phyloP scores from a whole-genome alignment of 2,888 invertebrate species.

The Drosophila buzzatii region DNA sequence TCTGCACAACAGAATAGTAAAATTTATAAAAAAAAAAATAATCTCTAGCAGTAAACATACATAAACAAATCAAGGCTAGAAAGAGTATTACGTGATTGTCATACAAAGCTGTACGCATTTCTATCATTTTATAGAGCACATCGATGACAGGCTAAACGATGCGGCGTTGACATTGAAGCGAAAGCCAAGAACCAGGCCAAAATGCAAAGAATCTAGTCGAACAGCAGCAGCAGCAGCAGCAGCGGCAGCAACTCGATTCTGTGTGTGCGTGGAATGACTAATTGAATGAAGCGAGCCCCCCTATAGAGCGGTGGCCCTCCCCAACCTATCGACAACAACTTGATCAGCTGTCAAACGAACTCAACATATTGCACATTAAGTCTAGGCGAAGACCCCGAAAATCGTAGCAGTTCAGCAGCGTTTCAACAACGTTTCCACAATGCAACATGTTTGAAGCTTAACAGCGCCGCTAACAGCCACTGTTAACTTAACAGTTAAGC shows the following conservation, averaged over 20 bases:
- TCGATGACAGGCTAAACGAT: constrained; percentile 71
- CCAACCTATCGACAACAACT: constrained; percentile 8
- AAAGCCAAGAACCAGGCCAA: constrained; percentile 72
- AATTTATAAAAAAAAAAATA: not conserved
- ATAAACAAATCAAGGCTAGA: not conserved
- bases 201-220: constrained; percentile 52
- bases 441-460: constrained; percentile 46
- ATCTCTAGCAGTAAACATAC: not conserved
- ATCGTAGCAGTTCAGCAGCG: not conserved
- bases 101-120: not conserved
- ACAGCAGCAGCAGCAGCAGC: constrained; percentile 6
- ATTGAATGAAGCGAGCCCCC: constrained; percentile 30
- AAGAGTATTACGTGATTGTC: constrained; percentile 9
- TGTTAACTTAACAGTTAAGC: constrained; percentile 42
- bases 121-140: constrained; percentile 49
- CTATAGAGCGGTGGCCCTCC: not conserved
- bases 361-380: constrained; percentile 22
- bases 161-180: constrained; percentile 75
- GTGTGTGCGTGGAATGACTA: constrained; percentile 34
- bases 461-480: constrained; percentile 18
- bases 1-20: constrained; percentile 1
- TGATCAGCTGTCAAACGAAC: constrained; percentile 25
- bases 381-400: constrained; percentile 13
- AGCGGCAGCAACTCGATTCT: not conserved
- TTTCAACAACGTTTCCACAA: constrained; percentile 21